Evolutionary conservation across 2,797 vertebrate species (phyloP).

Genomic region (Pelobates cultripes): DNA sequence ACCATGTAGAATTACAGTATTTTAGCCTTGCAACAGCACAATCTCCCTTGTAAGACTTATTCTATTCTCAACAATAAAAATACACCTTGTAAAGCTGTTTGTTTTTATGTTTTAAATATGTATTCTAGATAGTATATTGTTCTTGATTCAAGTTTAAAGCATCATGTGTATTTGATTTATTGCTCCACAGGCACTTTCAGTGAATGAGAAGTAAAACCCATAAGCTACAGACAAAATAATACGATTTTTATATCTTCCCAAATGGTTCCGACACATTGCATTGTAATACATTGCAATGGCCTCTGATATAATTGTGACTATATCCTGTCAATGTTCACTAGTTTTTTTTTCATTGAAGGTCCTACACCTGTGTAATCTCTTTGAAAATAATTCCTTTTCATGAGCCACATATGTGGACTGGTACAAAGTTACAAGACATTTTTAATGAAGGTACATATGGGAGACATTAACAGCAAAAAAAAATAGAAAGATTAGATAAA

Average conservation of each 20-base stretch:
- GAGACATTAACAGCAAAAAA: slow-evolving; percentile 32
- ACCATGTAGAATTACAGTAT: too few relatives aligned
- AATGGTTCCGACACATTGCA: slow-evolving; percentile 13
- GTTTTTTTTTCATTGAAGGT: slow-evolving; percentile 32
- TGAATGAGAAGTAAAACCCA: too few relatives aligned
- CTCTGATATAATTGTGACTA: slow-evolving; percentile 27
- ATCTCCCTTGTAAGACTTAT: too few relatives aligned
- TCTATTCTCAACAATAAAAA: too few relatives aligned
- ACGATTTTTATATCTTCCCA: neutral
- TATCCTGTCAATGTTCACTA: slow-evolving; percentile 44
- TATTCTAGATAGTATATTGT: too few relatives aligned
- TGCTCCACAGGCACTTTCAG: too few relatives aligned
- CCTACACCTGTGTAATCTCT: slow-evolving; percentile 40
- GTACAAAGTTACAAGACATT: slow-evolving; percentile 25
- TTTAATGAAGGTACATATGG: slow-evolving; percentile 41
- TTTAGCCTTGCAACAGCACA: too few relatives aligned
- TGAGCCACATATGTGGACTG: slow-evolving; percentile 46
- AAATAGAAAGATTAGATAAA: neutral
- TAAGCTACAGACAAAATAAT: neutral
- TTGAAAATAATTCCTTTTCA: slow-evolving; percentile 50
- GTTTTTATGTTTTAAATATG: too few relatives aligned
- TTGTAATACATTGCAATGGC: slow-evolving; percentile 21
- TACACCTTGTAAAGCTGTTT: too few relatives aligned
- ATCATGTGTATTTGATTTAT: too few relatives aligned
- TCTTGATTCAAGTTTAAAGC: too few relatives aligned